A percentile compares a stretch with the other conserved stretches of the same genome.
Conservation (phyloP, 2,888 invertebrate species). For the Thereva unica region DNA sequence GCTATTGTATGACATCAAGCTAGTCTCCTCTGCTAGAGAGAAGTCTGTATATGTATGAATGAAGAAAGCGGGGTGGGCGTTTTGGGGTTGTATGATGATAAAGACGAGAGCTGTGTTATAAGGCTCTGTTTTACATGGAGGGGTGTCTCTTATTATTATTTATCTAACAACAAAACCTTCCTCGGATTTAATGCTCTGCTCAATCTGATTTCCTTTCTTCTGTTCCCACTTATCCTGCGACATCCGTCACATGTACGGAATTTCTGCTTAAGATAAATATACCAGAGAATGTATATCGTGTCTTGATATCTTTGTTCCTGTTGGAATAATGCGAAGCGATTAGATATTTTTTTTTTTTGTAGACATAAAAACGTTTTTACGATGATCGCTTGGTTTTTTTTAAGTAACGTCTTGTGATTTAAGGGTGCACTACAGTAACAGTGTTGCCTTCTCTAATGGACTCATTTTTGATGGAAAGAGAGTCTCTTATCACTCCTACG, state of each 20-base stretch:
- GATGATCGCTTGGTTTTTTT: no score
- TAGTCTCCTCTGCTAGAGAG: background rate
- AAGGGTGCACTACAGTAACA: no score
- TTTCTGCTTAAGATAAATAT: no score
- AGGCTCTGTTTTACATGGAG: constrained; percentile 14
- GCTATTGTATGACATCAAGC: background rate
- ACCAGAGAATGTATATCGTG: no score
- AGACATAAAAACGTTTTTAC: no score
- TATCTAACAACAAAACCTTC: constrained; percentile 20
- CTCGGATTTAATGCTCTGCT: constrained; percentile 12
- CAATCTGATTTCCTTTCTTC: constrained; percentile 23
- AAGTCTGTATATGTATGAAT: background rate
- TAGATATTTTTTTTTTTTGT: no score
- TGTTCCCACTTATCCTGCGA: constrained; percentile 21
- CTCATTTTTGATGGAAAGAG: no score
- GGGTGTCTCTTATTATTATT: constrained; percentile 23
- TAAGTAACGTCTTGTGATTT: no score
- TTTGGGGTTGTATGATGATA: background rate
- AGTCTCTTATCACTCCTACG: no score
- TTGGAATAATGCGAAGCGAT: no score
- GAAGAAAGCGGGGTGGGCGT: background rate
- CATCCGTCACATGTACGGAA: constrained; percentile 10
- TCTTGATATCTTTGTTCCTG: no score
- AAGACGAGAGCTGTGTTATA: background rate
- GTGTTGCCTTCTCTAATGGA: no score